These are phyloP conservation scores for Vicugna pacos DNA, from an alignment of 2,113 vertebrate genomes.

Conservation along the genomic window DNA sequence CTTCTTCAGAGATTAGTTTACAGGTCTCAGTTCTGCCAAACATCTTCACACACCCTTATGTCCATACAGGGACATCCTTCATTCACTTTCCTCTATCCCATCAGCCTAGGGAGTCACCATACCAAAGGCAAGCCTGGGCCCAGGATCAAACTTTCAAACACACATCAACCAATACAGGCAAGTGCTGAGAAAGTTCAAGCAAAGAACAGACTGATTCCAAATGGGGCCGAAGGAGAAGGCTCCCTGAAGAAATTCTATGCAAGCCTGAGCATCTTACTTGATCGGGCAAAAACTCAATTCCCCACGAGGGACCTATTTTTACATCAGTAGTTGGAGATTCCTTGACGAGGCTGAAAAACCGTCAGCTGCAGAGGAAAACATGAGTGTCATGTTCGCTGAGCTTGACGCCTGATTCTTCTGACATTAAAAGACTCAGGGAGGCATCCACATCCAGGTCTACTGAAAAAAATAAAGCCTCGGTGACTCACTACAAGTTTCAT, in stretches of 20 bases:
- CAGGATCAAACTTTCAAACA: neutral
- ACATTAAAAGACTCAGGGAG: constrained; percentile 61
- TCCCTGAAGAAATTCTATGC: neutral
- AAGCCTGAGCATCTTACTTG: neutral
- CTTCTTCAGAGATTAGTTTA: neutral
- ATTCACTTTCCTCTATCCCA: neutral
- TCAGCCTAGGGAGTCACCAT: neutral
- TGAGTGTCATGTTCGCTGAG: neutral
- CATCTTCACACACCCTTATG: neutral
- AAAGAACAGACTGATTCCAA: neutral
- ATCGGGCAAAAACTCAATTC: neutral
- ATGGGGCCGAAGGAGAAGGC: neutral
- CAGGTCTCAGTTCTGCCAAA: neutral
- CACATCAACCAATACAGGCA: neutral
- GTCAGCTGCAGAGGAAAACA: neutral
- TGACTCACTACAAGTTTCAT: constrained; percentile 28
- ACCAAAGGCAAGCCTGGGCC: neutral
- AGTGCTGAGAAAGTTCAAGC: neutral
- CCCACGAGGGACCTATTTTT: neutral
- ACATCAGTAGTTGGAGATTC: neutral
- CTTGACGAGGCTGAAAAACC: neutral
- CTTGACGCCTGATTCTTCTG: constrained; percentile 41
- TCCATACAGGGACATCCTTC: neutral
- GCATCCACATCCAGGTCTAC: neutral
- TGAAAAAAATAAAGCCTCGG: neutral